Evolutionary conservation across 1,140 invertebrate species (phyloP).

Genomic region (Calycopis cecrops): DNA sequence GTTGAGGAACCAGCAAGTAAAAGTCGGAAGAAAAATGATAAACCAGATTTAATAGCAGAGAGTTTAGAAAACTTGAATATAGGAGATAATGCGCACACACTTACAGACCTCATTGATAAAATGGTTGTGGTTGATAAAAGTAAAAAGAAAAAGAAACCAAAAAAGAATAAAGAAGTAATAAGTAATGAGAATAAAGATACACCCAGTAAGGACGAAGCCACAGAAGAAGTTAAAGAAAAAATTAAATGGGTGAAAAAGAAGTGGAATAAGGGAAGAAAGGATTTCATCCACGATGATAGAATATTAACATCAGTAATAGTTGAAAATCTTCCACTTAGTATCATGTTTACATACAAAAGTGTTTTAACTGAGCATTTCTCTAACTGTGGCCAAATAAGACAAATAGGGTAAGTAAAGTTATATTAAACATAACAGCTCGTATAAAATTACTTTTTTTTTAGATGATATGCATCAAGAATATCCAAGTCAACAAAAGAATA

Average conservation of each 20-base stretch:
- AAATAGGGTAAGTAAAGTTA: slow-evolving; percentile 43
- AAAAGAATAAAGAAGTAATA: slow-evolving; percentile 26
- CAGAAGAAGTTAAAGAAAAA: slow-evolving; percentile 42
- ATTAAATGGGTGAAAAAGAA: slow-evolving; percentile 55
- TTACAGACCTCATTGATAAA: slow-evolving; percentile 52
- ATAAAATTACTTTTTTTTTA: too few species aligned
- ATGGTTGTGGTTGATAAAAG: slow-evolving; percentile 56
- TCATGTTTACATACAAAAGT: slow-evolving; percentile 49
- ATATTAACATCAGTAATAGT: slow-evolving; percentile 36
- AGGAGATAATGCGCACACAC: slow-evolving; percentile 53
- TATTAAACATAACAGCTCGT: background rate
- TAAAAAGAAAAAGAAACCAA: slow-evolving; percentile 41
- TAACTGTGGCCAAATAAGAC: slow-evolving; percentile 44
- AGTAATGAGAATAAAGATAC: slow-evolving; percentile 25
- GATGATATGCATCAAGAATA: too few species aligned
- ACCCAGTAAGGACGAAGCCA: slow-evolving; percentile 18
- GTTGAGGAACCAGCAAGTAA: slow-evolving; percentile 33
- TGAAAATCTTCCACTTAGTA: slow-evolving; percentile 49
- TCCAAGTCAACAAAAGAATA: too few species aligned
- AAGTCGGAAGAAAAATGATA: slow-evolving; percentile 34
- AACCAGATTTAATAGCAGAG: slow-evolving; percentile 46
- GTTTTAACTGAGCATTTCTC: slow-evolving; percentile 46
- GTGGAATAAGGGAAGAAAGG: slow-evolving; percentile 55
- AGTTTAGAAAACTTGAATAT: slow-evolving; percentile 58
- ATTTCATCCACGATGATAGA: slow-evolving; percentile 24